Conservation (phyloP, 2,113 vertebrate species). For the Urocolius indicus region DNA sequence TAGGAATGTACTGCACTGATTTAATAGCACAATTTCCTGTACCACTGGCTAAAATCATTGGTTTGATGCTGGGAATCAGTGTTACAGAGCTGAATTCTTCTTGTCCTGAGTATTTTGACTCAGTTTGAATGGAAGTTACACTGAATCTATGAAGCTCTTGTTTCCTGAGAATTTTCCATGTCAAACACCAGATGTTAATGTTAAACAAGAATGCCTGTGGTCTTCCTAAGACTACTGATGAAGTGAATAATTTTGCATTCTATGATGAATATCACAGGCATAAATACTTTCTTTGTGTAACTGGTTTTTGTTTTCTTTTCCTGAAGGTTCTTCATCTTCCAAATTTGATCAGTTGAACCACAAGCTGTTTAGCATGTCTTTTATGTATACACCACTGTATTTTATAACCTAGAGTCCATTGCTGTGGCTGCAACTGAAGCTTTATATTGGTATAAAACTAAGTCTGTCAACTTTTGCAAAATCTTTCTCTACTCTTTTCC, state of each 20-base stretch:
- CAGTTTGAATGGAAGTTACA: constrained; percentile 67
- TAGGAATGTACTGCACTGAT: background rate
- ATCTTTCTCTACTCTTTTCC: background rate
- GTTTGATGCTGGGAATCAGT: background rate
- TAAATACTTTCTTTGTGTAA: constrained; percentile 38
- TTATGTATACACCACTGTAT: background rate
- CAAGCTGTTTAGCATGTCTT: background rate
- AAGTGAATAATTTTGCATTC: constrained; percentile 63
- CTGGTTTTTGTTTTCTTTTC: background rate
- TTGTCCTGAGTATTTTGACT: constrained; percentile 44
- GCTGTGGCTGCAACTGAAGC: background rate
- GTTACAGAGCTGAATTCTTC: background rate
- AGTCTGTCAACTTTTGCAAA: background rate
- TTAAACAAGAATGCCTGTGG: constrained; percentile 69
- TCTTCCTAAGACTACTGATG: constrained; percentile 36
- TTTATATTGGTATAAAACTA: background rate
- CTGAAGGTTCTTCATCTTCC: constrained; percentile 22
- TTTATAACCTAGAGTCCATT: background rate
- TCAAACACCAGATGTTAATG: constrained; percentile 63
- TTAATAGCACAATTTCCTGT: background rate
- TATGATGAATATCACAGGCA: constrained; percentile 48
- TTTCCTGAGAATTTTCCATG: constrained; percentile 74
- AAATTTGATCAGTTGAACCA: constrained; percentile 29
- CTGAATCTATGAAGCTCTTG: constrained; percentile 61
- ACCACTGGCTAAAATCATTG: background rate